Conservation (phyloP, 2,888 invertebrate species). For the Hermaeophaga mercurialis region DNA sequence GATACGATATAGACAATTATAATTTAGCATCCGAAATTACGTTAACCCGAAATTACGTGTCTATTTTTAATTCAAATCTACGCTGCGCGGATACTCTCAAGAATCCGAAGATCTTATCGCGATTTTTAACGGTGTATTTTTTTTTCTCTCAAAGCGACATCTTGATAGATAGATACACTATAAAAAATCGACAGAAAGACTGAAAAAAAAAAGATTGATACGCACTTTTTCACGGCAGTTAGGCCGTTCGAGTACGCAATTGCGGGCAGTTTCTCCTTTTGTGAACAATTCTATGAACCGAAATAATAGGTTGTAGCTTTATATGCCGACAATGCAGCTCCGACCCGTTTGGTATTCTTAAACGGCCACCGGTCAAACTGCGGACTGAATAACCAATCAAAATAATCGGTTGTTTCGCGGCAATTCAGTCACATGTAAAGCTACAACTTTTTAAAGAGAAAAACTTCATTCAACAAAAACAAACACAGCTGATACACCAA, state of each 20-base stretch:
- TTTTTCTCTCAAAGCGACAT: background rate
- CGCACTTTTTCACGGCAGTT: background rate
- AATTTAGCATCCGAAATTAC: too few relatives aligned
- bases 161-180: background rate
- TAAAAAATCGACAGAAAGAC: background rate
- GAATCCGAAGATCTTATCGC: background rate
- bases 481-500: too few relatives aligned
- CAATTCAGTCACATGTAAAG: too few relatives aligned
- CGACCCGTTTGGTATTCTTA: slow-evolving; percentile 12
- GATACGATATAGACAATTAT: too few relatives aligned
- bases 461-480: too few relatives aligned
- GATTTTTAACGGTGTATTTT: slow-evolving; percentile 6
- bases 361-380: slow-evolving; percentile 13
- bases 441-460: too few relatives aligned
- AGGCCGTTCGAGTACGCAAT: background rate
- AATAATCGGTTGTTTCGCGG: background rate
- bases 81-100: background rate
- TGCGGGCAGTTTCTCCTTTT: slow-evolving; percentile 18
- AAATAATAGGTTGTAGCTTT: slow-evolving; percentile 23
- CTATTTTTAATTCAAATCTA: background rate
- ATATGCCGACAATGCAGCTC: slow-evolving; percentile 16
- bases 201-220: slow-evolving; percentile 13
- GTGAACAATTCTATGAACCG: slow-evolving; percentile 19
- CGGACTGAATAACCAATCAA: slow-evolving; percentile 13
- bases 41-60: too few relatives aligned